Percentiles rank a stretch among this genome's conserved stretches.
phyloP scores from a whole-genome alignment of 2,888 invertebrate genomes.

The Trichogramma evanescens region DNA sequence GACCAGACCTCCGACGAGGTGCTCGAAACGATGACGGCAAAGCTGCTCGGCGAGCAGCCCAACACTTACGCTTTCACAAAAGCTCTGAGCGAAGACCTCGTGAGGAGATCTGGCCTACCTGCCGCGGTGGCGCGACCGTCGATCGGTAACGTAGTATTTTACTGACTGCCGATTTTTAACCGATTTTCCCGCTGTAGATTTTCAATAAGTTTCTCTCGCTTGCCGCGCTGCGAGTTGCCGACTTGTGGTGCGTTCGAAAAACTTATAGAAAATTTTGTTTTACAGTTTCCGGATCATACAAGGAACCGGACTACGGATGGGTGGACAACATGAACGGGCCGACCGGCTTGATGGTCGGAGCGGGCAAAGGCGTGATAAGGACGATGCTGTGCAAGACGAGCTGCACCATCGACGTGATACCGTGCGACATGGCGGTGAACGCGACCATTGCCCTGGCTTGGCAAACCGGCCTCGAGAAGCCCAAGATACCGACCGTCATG shows the following conservation, averaged over 20 bases:
- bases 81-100: slow-evolving; percentile 78
- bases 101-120: slow-evolving; percentile 68
- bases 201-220: not conserved
- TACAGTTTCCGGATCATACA: slow-evolving; percentile 70
- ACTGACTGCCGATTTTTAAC: not conserved
- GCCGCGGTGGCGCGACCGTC: slow-evolving; percentile 84
- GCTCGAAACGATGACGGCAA: slow-evolving; percentile 58
- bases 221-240: not conserved
- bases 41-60: slow-evolving; percentile 70
- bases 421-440: slow-evolving; percentile 75
- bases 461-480: slow-evolving; percentile 50
- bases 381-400: slow-evolving; percentile 69
- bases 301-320: slow-evolving; percentile 81
- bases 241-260: not conserved
- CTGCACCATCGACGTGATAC: slow-evolving; percentile 63
- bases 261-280: slow-evolving; percentile 18
- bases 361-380: slow-evolving; percentile 77
- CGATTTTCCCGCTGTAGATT: not conserved
- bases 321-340: slow-evolving; percentile 88
- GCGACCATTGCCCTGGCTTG: slow-evolving; percentile 70
- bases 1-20: slow-evolving; percentile 63
- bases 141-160: slow-evolving; percentile 59
- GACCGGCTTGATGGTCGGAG: slow-evolving; percentile 73
- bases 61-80: slow-evolving; percentile 98
- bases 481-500: slow-evolving; percentile 55